Evolutionary conservation across 2,888 invertebrate species (phyloP).

Genomic region (Nebria brevicollis): DNA sequence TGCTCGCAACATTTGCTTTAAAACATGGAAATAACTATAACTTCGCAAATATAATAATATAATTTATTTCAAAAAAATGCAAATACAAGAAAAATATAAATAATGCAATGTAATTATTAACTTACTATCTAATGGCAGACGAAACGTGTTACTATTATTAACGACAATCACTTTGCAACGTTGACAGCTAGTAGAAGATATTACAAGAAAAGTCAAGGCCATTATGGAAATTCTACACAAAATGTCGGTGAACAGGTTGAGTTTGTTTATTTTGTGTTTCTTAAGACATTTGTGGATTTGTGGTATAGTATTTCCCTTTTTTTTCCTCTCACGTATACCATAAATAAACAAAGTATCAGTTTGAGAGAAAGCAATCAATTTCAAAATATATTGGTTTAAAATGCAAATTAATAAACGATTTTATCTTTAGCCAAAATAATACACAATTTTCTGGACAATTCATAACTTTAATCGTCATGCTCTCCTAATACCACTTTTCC

Average conservation of each 20-base stretch:
- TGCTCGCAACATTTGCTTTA: not conserved
- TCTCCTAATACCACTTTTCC: too few relatives aligned
- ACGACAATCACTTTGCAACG: slow-evolving; percentile 44
- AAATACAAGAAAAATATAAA: slow-evolving; percentile 26
- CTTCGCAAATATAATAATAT: not conserved
- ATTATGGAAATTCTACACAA: slow-evolving; percentile 46
- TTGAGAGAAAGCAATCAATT: not conserved
- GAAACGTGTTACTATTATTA: slow-evolving; percentile 47
- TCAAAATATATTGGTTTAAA: not conserved
- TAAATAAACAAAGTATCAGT: not conserved
- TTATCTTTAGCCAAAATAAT: too few relatives aligned
- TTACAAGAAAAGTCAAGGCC: slow-evolving; percentile 47
- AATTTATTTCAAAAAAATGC: not conserved
- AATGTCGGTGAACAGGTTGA: slow-evolving; percentile 47
- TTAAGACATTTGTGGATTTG: slow-evolving; percentile 5
- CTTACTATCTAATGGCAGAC: slow-evolving; percentile 41
- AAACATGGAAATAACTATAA: not conserved
- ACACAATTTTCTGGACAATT: too few relatives aligned
- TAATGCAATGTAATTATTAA: slow-evolving; percentile 33
- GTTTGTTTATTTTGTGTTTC: slow-evolving; percentile 45
- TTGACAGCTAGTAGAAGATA: slow-evolving; percentile 45
- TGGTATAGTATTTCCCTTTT: not conserved
- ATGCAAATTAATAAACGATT: too few relatives aligned
- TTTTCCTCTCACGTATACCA: not conserved
- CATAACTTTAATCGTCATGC: too few relatives aligned